These are phyloP conservation scores for Drosophila birchii DNA, from an alignment of 2,888 invertebrate genomes.

Conservation along the genomic window DNA sequence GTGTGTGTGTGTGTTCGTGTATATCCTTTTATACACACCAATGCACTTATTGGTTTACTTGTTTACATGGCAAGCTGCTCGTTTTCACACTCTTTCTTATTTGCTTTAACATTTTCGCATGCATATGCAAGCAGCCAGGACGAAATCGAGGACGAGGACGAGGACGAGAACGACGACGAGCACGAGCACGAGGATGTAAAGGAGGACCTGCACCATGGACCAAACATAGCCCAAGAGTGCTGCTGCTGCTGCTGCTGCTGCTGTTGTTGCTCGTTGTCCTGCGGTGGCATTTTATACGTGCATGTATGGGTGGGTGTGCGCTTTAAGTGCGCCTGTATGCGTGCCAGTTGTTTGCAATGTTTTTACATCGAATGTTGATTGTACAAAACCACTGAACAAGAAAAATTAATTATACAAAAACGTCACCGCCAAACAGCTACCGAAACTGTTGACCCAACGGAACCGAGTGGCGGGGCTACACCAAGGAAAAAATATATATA, in stretches of 20 bases:
- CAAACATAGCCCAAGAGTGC: slow-evolving; percentile 31
- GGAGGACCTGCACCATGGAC: slow-evolving; percentile 36
- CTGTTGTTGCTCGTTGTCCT: slow-evolving; percentile 64
- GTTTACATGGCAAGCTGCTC: slow-evolving; percentile 81
- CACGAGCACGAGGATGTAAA: slow-evolving; percentile 6
- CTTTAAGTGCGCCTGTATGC: slow-evolving; percentile 78
- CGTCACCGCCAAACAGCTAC: slow-evolving; percentile 81
- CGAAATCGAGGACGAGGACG: slow-evolving; percentile 21
- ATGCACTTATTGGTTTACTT: slow-evolving; percentile 79
- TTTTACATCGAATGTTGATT: slow-evolving; percentile 82
- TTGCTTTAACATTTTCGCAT: slow-evolving; percentile 80
- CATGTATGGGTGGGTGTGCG: slow-evolving; percentile 46
- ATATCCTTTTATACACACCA: slow-evolving; percentile 44
- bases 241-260: slow-evolving; percentile 51
- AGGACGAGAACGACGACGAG: slow-evolving; percentile 1
- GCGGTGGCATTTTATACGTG: slow-evolving; percentile 64
- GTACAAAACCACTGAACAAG: slow-evolving; percentile 84
- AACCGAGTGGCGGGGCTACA: slow-evolving; percentile 28
- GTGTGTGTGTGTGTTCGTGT: slow-evolving; percentile 17
- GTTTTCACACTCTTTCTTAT: slow-evolving; percentile 81
- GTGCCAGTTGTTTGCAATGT: slow-evolving; percentile 74
- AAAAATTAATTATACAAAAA: slow-evolving; percentile 84
- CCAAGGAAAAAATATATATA: slow-evolving; percentile 3
- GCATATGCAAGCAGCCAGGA: slow-evolving; percentile 76
- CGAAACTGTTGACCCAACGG: slow-evolving; percentile 75